Conservation (phyloP, 2,797 vertebrate genomes). For the Galaxias olidus region DNA sequence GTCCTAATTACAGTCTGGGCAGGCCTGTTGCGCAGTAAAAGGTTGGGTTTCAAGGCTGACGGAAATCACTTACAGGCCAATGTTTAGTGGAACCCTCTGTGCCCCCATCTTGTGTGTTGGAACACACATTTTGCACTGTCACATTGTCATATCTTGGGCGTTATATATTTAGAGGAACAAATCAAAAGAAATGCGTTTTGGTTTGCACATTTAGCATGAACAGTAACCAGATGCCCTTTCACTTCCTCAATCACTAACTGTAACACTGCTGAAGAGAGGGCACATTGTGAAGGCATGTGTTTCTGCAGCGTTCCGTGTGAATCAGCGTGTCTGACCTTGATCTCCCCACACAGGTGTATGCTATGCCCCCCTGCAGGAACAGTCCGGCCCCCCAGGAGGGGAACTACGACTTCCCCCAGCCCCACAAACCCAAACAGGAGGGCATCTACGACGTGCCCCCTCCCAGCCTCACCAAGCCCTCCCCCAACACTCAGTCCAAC, state of each 20-base stretch:
- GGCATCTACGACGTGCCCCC: slow-evolving; percentile 91
- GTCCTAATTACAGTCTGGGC: slow-evolving; percentile 63
- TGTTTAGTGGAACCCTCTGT: slow-evolving; percentile 40
- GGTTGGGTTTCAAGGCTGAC: slow-evolving; percentile 52
- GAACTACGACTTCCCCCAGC: slow-evolving; percentile 85
- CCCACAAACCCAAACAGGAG: slow-evolving; percentile 79
- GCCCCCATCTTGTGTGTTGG: slow-evolving; percentile 36
- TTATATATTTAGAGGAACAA: slow-evolving; percentile 26
- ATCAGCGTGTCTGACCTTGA: neutral
- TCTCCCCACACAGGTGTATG: slow-evolving; percentile 66
- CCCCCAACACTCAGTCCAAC: slow-evolving; percentile 62
- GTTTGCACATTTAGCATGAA: slow-evolving; percentile 35
- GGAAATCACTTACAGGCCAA: slow-evolving; percentile 56
- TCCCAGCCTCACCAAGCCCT: slow-evolving; percentile 69
- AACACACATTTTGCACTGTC: slow-evolving; percentile 24
- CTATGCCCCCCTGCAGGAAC: slow-evolving; percentile 68
- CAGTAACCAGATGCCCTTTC: slow-evolving; percentile 30
- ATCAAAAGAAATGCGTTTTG: slow-evolving; percentile 21
- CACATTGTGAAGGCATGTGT: no score
- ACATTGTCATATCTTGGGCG: slow-evolving; percentile 1
- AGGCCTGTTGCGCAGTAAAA: slow-evolving; percentile 43
- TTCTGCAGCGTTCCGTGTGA: no score
- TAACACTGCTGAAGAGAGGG: neutral
- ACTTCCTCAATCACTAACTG: slow-evolving; percentile 47
- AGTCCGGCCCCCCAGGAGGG: slow-evolving; percentile 75